Base-by-base conservation (phyloP, 2,113 vertebrate species). In the Excalfactoria chinensis region DNA sequence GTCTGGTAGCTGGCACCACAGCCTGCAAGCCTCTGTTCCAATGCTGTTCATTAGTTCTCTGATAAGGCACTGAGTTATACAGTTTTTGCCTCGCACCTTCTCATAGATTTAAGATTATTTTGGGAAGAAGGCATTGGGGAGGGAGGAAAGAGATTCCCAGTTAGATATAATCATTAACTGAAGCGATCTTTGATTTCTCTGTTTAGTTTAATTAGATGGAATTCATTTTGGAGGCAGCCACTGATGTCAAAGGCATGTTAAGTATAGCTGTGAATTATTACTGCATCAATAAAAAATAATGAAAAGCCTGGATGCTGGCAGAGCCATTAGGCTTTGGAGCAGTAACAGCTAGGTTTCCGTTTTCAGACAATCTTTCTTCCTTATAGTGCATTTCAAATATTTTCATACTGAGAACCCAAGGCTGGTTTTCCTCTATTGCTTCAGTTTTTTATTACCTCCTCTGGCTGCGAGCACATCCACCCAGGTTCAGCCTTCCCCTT, bases 251-350 rank as follows among this genome's bases (percentile, higher is more conserved):
- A 95, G 75, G 88, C 92, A 91, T 5, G 86, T 92, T 94, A 97
- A 84, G 93, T 86, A 81, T 92, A 95, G 93, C 80, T 92, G 82
- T 96, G 94, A 97, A 95, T 96, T 96, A 97, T 95, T 94, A 93
- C 84, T 94, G 88, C 93, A 86, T 91, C 93, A 92, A 93, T 97
- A 97, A 94, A 94, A 96, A 96, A 88, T 93, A 97, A 97, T 96
- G 94, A 93, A 94, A 96, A 93, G 91, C 73, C 78, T 89, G 93
- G 91, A 91, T 86, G 79, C 84, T 88, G 93, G 95, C 88, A 60
- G 62, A 91, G 87, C 89, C 90, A 89, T 95, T 96, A 95, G 85
- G 80, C 84, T 91, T 71, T 92, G 92, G 86, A 96, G 90, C 82
- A 75, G 62, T 48, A 84, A 62, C 69, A 80, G 81, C 75, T 88